Evolutionary conservation across 1,140 invertebrate species (phyloP), one percentile per base, ranked within the genome.

Genomic region (Bombus confusus): DNA sequence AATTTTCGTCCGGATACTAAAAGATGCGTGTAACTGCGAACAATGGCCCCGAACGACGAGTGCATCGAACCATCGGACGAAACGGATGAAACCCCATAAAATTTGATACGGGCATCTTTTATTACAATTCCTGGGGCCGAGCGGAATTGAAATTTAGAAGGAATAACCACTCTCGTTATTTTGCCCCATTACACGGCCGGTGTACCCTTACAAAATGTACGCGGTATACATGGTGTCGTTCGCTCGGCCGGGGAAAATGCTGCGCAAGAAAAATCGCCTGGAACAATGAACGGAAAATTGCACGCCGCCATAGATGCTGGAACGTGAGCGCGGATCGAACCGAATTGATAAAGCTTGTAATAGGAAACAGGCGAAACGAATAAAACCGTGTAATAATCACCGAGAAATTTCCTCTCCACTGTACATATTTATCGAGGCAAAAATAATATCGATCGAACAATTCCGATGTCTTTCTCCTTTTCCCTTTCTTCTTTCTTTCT

Each of bases 231-330:
- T 10, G 8, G 9, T 59, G 25, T 28, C 6, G 47, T 52, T 37
- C 18, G n/a, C 47, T 68, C 43, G n/a, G 10, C 31, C 66, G 31
- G 25, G 31, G 43, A 13, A 57, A 71, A 52, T 25, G 28, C 47
- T 22, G 25, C 25, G 25, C n/a, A 34, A 74, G 69, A 81, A 80
- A 72, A 81, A 74, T 81, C 52, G 52, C 12, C 13, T n/a, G 68
- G 69, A 72, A 59, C 79, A 72, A 81, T 81, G 79, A 59, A 72
- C n/a, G 37, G 68, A 62, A 59, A 81, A 81, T 81, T 81, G 68
- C 69, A 31, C 25, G 59, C 28, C 13, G 59, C 59, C 0, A n/a
- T 25, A 52, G 37, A 31, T 12, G 22, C 13, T 31, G 6, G 57
- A 22, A 57, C 6, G 13, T 28, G 59, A 62, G 1, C 47, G 3